These are phyloP conservation scores for Meles meles DNA, from an alignment of 2,113 vertebrate species.

Conservation along the genomic window DNA sequence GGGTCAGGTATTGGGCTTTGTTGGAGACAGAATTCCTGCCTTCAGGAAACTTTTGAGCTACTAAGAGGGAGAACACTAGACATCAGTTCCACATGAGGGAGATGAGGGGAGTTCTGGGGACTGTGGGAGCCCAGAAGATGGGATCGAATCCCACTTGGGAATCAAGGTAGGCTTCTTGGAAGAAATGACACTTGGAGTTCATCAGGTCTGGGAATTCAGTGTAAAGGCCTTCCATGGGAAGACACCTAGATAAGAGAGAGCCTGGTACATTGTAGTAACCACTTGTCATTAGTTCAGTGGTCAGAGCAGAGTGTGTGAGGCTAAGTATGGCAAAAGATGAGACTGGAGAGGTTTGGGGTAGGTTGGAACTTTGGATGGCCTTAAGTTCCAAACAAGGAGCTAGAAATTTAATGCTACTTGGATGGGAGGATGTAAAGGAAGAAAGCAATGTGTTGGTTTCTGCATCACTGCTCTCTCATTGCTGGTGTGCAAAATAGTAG, in stretches of 20 bases:
- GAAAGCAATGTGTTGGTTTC: neutral
- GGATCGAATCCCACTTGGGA: neutral
- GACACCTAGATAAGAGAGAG: neutral
- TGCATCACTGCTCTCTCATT: neutral
- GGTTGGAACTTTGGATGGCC: neutral
- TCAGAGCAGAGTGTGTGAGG: neutral
- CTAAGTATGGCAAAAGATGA: neutral
- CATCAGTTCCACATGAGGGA: neutral
- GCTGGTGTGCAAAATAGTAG: neutral
- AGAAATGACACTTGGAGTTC: neutral
- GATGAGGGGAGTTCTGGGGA: neutral
- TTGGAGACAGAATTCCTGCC: neutral
- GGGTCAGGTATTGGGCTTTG: neutral
- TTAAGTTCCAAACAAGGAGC: neutral
- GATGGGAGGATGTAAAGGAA: neutral
- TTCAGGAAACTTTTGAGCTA: neutral
- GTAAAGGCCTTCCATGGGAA: neutral
- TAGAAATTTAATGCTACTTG: conserved; percentile 10
- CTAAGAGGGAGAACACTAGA: neutral
- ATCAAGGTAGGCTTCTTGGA: neutral
- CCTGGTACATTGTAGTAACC: neutral
- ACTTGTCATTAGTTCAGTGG: neutral
- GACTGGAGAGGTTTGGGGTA: neutral
- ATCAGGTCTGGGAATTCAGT: neutral
- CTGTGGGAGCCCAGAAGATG: neutral